Evolutionary conservation across 2,888 invertebrate species (phyloP).

Genomic region (Torymus auratus): DNA sequence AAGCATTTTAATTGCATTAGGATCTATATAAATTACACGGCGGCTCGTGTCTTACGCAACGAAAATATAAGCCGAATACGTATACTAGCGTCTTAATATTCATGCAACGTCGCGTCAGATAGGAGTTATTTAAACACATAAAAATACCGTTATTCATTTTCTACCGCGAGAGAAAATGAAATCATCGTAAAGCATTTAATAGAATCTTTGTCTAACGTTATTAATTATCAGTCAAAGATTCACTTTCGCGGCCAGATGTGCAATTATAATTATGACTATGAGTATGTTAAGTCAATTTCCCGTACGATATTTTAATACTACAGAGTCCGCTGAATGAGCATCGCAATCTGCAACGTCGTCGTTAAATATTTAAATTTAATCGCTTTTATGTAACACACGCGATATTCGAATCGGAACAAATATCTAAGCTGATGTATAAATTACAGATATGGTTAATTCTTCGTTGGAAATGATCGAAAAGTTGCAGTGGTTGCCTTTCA

Average conservation of each 20-base stretch:
- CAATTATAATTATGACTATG: conserved; percentile 17
- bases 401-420: no score
- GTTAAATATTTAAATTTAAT: no score
- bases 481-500: no score
- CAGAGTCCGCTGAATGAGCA: no score
- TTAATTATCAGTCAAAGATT: conserved; percentile 29
- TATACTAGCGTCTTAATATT: conserved; percentile 44
- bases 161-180: background rate
- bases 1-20: conserved; percentile 51
- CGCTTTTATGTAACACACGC: no score
- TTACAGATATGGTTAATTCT: no score
- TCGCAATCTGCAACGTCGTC: no score
- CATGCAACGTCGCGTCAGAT: conserved; percentile 19
- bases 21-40: conserved; percentile 53
- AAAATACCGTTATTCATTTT: conserved; percentile 45
- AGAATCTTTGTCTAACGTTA: conserved; percentile 23
- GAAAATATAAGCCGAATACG: conserved; percentile 21
- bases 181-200: conserved; percentile 4
- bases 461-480: no score
- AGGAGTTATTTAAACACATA: conserved; percentile 17
- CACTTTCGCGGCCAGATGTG: conserved; percentile 37
- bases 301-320: conserved; percentile 4
- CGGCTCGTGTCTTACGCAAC: conserved; percentile 32
- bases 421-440: no score
- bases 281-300: conserved; percentile 26